phyloP scores from a whole-genome alignment of 2,797 vertebrate species.

The Gymnothorax javanicus region DNA sequence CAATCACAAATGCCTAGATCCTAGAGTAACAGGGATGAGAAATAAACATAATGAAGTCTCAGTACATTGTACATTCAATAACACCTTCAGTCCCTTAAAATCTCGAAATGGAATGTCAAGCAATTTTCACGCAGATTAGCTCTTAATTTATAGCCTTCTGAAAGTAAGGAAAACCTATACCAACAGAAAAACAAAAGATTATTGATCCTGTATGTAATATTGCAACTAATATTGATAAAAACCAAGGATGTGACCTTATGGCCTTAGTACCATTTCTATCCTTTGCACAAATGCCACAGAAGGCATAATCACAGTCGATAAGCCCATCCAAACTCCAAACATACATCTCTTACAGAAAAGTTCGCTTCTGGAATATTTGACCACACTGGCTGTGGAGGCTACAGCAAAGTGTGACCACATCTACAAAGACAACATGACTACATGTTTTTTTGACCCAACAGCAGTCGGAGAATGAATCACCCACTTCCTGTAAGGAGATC shows the following conservation, averaged over 20 bases:
- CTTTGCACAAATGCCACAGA: not conserved
- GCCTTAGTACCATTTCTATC: not conserved
- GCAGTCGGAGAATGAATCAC: not conserved
- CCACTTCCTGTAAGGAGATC: not conserved
- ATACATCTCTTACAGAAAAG: not conserved
- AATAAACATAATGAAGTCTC: too few species aligned
- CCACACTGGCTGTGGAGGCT: not conserved
- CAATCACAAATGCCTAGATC: too few species aligned
- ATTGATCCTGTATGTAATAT: not conserved
- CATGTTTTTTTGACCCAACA: not conserved
- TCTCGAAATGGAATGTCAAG: not conserved
- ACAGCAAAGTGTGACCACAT: not conserved
- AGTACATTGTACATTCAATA: too few species aligned
- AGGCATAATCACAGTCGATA: conserved; percentile 4
- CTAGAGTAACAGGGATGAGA: too few species aligned
- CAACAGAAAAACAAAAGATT: not conserved
- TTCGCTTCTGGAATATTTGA: not conserved
- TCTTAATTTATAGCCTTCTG: not conserved
- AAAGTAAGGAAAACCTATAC: not conserved
- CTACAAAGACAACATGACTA: not conserved
- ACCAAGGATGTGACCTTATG: not conserved
- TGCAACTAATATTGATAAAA: not conserved
- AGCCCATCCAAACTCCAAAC: not conserved
- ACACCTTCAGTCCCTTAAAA: too few species aligned
- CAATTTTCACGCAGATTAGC: not conserved